phyloP scores from a whole-genome alignment of 2,888 invertebrate genomes.

The Iphiclides podalirius region DNA sequence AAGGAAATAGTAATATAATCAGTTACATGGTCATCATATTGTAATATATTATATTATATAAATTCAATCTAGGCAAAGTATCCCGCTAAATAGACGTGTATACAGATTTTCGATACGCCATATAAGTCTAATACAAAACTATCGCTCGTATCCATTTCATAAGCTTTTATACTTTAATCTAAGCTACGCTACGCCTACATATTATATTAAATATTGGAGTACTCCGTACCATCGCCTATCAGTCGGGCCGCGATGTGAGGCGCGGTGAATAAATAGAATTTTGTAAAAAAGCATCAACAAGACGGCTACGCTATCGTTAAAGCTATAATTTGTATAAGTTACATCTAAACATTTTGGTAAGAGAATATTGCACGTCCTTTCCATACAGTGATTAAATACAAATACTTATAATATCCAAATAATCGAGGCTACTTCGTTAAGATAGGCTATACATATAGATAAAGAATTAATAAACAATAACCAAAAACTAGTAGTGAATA shows the following conservation, averaged over 20 bases:
- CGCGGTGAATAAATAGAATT: constrained; percentile 76
- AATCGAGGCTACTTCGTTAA: too few species aligned
- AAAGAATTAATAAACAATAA: too few species aligned
- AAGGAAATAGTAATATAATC: constrained; percentile 16
- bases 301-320: constrained; percentile 76
- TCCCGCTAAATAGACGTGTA: too few species aligned
- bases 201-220: constrained; percentile 73
- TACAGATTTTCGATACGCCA: too few species aligned
- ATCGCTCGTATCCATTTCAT: constrained; percentile 61
- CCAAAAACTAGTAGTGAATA: too few species aligned
- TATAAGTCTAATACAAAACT: constrained; percentile 71
- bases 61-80: too few species aligned
- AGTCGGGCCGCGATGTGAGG: constrained; percentile 71
- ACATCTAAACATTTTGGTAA: constrained; percentile 73
- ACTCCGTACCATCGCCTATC: constrained; percentile 69
- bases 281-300: constrained; percentile 79
- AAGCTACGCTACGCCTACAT: constrained; percentile 53
- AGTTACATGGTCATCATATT: constrained; percentile 8
- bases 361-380: constrained; percentile 76
- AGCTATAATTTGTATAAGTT: constrained; percentile 78
- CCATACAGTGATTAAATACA: constrained; percentile 52
- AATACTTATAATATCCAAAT: too few species aligned
- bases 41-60: background rate
- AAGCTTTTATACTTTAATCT: constrained; percentile 64
- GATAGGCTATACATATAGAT: too few species aligned